A percentile compares a stretch with the other conserved stretches of the same genome.
These are phyloP conservation scores for Eidolon helvum DNA, from an alignment of 2,113 vertebrate genomes.

Conservation along the genomic window DNA sequence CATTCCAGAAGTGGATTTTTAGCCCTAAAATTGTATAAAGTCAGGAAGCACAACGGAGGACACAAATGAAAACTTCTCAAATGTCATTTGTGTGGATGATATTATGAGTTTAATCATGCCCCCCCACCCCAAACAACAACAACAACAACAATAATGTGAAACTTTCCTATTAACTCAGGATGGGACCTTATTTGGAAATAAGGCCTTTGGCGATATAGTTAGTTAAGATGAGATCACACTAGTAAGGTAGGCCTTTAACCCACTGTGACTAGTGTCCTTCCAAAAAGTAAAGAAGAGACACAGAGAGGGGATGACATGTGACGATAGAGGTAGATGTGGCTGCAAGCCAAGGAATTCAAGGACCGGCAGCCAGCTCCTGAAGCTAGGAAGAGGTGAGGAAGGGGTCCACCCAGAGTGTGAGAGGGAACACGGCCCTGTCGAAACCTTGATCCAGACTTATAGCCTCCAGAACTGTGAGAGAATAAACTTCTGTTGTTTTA, in stretches of 20 bases:
- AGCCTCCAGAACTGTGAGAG: not conserved
- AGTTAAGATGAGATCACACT: not conserved
- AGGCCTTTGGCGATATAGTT: not conserved
- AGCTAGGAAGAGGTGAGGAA: not conserved
- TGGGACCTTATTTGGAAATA: not conserved
- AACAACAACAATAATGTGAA: not conserved
- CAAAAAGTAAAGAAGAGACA: not conserved
- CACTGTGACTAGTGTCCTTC: not conserved
- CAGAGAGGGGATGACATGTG: not conserved
- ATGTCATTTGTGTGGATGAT: not conserved
- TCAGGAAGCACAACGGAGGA: not conserved
- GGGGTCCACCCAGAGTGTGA: not conserved
- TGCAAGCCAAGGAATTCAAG: not conserved
- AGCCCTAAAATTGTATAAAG: not conserved
- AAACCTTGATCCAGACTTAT: not conserved
- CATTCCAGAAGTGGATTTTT: constrained; percentile 17
- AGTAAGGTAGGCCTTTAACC: not conserved
- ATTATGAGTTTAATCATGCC: not conserved
- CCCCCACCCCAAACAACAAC: no score
- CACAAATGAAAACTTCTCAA: not conserved
- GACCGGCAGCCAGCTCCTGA: not conserved
- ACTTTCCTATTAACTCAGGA: not conserved
- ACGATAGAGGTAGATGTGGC: not conserved
- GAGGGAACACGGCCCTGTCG: not conserved
- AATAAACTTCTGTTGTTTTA: not conserved